Conservation (phyloP, 2,888 invertebrate genomes). For the Drosophila sordidula region DNA sequence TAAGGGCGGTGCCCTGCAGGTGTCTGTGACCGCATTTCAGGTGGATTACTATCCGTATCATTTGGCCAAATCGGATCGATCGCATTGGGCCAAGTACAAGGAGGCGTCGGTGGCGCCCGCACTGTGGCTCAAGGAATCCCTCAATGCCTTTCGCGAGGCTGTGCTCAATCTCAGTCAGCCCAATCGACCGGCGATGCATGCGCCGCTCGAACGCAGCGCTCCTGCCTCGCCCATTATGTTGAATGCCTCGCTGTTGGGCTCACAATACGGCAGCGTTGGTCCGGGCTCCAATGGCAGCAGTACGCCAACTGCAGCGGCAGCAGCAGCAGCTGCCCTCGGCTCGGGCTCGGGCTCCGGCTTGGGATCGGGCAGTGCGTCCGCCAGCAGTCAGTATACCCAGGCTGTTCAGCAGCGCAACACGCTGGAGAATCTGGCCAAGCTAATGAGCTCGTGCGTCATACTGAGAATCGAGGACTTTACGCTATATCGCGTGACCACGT, state of each 20-base stretch:
- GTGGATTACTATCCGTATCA: constrained; percentile 99
- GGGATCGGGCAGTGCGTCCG: constrained; percentile 65
- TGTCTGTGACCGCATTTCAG: constrained; percentile 94
- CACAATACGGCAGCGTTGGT: constrained; percentile 66
- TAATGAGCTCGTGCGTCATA: constrained; percentile 96
- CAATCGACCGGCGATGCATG: constrained; percentile 84
- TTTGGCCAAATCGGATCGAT: constrained; percentile 93
- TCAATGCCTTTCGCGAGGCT: constrained; percentile 91
- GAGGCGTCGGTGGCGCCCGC: constrained; percentile 92
- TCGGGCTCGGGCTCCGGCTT: constrained; percentile 60
- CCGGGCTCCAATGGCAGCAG: constrained; percentile 64
- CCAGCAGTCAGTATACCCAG: constrained; percentile 85
- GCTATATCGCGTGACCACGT: constrained; percentile 93
- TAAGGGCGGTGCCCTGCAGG: constrained; percentile 96
- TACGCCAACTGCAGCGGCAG: constrained; percentile 62
- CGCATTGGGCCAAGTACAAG: constrained; percentile 94
- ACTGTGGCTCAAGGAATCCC: constrained; percentile 94
- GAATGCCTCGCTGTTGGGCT: constrained; percentile 68
- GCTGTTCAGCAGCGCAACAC: constrained; percentile 88
- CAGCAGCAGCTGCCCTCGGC: constrained; percentile 35
- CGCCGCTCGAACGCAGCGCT: constrained; percentile 84
- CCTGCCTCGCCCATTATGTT: constrained; percentile 82
- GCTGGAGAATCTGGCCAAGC: constrained; percentile 91
- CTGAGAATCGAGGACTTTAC: constrained; percentile 96
- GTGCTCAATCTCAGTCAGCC: constrained; percentile 91